Evolutionary conservation across 1,140 invertebrate species (phyloP).

Genomic region (Camponotus floridanus): DNA sequence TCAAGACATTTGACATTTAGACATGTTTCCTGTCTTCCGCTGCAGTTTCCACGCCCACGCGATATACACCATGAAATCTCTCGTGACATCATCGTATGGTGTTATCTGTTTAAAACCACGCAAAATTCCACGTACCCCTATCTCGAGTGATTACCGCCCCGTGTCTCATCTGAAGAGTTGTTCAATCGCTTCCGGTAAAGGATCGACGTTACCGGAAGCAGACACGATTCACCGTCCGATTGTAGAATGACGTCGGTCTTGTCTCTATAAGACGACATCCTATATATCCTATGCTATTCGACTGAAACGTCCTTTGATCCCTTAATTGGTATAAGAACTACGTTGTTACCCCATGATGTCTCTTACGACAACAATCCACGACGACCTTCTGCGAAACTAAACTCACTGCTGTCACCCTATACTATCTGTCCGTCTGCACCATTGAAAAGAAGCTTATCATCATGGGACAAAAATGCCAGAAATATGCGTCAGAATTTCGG

Average conservation of each 20-base stretch:
- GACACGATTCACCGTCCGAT: background rate
- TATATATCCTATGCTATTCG: background rate
- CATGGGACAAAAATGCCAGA: background rate
- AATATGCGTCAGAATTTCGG: background rate
- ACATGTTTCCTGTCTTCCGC: background rate
- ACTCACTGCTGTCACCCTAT: constrained; percentile 61
- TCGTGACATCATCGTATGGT: constrained; percentile 23
- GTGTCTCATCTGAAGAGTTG: constrained; percentile 42
- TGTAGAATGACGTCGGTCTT: too few relatives aligned
- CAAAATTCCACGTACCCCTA: constrained; percentile 66
- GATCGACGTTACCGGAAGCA: background rate
- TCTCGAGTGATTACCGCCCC: constrained; percentile 15
- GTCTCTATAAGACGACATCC: background rate
- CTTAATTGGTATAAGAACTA: constrained; percentile 35
- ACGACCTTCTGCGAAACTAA: constrained; percentile 72
- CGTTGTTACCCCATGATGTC: background rate
- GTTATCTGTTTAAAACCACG: constrained; percentile 57
- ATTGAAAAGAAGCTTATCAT: background rate
- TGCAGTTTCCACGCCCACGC: constrained; percentile 40
- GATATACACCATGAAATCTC: constrained; percentile 30
- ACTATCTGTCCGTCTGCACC: background rate
- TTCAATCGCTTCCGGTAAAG: constrained; percentile 55
- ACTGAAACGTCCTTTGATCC: background rate
- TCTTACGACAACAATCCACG: constrained; percentile 44
- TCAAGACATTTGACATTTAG: too few relatives aligned